Evolutionary conservation across 2,113 vertebrate species (phyloP).

Genomic region (Rhinoderma darwinii): DNA sequence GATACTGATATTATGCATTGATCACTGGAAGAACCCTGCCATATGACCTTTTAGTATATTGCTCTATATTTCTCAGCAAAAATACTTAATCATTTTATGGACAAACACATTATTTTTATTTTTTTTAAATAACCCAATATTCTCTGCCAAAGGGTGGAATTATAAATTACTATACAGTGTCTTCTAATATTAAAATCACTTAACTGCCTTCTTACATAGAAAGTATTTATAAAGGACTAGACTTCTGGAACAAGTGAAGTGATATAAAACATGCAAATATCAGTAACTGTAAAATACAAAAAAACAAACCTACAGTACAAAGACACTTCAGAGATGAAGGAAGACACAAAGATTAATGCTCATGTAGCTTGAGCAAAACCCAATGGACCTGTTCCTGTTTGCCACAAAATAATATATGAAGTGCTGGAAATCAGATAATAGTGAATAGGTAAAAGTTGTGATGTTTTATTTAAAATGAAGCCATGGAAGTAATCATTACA

Average conservation of each 20-base stretch:
- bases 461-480: conserved; percentile 31
- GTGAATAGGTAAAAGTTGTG: conserved; percentile 11
- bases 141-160: neutral
- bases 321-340: neutral
- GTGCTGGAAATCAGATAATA: conserved; percentile 18
- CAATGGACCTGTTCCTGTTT: neutral
- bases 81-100: neutral
- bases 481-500: neutral
- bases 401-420: neutral
- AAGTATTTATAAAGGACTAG: neutral
- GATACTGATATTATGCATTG: no score
- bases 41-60: neutral
- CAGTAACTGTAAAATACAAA: neutral
- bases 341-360: neutral
- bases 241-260: neutral
- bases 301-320: neutral
- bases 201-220: neutral
- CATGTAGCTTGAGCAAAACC: neutral
- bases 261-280: conserved; percentile 20
- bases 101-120: neutral
- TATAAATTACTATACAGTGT: neutral
- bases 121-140: neutral
- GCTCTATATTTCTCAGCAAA: neutral
- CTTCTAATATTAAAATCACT: neutral
- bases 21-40: neutral